Evolutionary conservation across 2,113 vertebrate species (phyloP).

Genomic region (Holacanthus passer): DNA sequence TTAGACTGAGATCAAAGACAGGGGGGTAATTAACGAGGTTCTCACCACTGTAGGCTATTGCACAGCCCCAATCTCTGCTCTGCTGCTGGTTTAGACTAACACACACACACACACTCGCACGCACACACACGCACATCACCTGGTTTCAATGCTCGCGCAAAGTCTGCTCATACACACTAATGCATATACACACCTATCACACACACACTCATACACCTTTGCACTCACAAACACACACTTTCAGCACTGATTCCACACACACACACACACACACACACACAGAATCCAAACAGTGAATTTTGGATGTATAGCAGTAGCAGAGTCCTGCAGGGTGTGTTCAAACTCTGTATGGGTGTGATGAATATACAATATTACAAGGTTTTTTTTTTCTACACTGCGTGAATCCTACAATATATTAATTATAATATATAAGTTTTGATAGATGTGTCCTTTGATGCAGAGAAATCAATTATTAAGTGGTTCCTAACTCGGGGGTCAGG

Average conservation of each 20-base stretch:
- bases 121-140: neutral
- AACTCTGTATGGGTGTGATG: neutral
- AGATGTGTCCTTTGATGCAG: neutral
- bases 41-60: constrained; percentile 43
- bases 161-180: neutral
- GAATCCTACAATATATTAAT: neutral
- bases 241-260: neutral
- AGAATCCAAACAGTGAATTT: neutral
- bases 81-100: neutral
- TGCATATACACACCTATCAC: neutral
- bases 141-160: too few species aligned
- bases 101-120: neutral
- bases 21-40: constrained; percentile 56
- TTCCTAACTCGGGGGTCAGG: neutral
- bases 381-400: neutral
- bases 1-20: constrained; percentile 67
- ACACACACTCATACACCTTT: neutral
- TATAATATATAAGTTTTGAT: neutral
- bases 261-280: neutral
- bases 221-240: neutral
- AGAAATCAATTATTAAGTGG: neutral
- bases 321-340: neutral
- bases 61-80: neutral
- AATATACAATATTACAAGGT: neutral
- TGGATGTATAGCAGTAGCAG: neutral